Evolutionary conservation across 2,113 vertebrate species (phyloP).

Genomic region (Cyanistes caeruleus): DNA sequence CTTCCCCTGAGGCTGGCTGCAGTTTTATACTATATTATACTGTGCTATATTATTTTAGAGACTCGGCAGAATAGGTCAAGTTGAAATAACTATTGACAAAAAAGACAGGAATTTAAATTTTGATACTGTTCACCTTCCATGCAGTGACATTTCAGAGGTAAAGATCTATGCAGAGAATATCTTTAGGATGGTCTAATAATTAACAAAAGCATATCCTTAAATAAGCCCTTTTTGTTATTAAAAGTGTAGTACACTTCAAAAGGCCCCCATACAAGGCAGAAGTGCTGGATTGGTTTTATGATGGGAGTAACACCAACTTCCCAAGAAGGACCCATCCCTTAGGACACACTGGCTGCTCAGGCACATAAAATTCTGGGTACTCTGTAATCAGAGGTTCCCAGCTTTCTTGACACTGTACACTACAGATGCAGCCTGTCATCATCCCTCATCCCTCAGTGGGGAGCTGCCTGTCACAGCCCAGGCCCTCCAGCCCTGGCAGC

Average conservation of each 20-base stretch:
- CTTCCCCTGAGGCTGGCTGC: neutral
- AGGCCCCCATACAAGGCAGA: neutral
- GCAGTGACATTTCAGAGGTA: neutral
- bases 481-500: neutral
- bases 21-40: neutral
- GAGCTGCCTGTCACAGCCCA: rapidly evolving
- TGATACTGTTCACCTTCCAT: neutral
- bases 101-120: neutral
- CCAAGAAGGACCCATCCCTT: neutral
- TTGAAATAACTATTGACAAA: neutral
- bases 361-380: neutral
- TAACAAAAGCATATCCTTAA: neutral
- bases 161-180: neutral
- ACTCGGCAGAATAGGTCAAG: neutral
- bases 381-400: neutral
- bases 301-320: rapidly evolving
- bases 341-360: neutral
- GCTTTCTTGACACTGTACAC: neutral
- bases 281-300: neutral
- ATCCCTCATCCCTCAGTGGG: rapidly evolving
- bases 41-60: neutral
- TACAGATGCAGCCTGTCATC: rapidly evolving
- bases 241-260: neutral
- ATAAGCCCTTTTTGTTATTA: neutral
- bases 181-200: neutral